These are phyloP conservation scores for Periophthalmus modestus DNA, from an alignment of 2,113 vertebrate genomes.

Conservation along the genomic window DNA sequence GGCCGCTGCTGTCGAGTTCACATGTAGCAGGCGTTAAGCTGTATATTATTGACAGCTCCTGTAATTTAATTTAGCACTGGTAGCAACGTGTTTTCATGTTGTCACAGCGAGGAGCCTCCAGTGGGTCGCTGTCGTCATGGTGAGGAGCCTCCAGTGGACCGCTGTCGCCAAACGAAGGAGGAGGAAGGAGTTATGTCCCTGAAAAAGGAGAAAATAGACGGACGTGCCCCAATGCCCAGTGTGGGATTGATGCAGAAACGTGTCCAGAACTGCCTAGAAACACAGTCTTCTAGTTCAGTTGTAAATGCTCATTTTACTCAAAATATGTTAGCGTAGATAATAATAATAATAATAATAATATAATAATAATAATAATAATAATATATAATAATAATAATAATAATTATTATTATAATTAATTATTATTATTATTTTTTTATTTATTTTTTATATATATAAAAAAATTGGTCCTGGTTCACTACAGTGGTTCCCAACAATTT, in stretches of 20 bases:
- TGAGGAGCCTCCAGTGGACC: conserved; percentile 38
- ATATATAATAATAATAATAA: too few species aligned
- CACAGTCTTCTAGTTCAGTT: not conserved
- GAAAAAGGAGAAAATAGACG: conserved; percentile 11
- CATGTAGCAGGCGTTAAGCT: conserved; percentile 36
- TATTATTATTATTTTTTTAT: too few species aligned
- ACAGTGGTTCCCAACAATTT: too few species aligned
- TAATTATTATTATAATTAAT: too few species aligned
- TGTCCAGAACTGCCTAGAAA: not conserved
- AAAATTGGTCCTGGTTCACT: too few species aligned
- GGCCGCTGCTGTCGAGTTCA: conserved; percentile 28
- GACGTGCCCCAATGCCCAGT: not conserved
- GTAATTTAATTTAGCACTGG: conserved; percentile 70
- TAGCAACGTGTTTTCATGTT: conserved; percentile 42
- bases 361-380: too few species aligned
- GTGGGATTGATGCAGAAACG: not conserved
- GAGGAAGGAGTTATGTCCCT: conserved; percentile 15
- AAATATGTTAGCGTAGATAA: too few species aligned
- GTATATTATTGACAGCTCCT: conserved; percentile 54
- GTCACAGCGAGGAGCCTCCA: conserved; percentile 46
- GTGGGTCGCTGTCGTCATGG: conserved; percentile 46
- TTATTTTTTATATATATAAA: too few species aligned
- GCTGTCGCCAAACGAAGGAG: conserved; percentile 17
- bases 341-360: too few species aligned
- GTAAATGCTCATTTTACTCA: not conserved